These are phyloP conservation scores for Sebastes elongatus DNA, from an alignment of 2,797 vertebrate species.

Conservation along the genomic window DNA sequence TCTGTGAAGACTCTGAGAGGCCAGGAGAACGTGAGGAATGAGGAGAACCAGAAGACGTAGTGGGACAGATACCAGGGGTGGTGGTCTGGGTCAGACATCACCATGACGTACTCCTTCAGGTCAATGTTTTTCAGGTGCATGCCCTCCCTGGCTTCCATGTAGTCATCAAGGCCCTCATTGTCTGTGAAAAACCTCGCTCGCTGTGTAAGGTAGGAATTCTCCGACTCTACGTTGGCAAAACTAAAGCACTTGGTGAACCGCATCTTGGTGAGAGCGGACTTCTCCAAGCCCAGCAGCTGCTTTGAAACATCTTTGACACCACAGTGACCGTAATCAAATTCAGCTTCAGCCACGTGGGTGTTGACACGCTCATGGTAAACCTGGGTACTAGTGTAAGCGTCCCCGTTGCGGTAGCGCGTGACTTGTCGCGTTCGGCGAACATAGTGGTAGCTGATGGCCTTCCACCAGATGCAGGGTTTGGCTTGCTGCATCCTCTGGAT, in stretches of 20 bases:
- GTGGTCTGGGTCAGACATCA: slow-evolving; percentile 77
- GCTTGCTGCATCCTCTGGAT: slow-evolving; percentile 91
- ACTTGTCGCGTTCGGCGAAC: slow-evolving; percentile 92
- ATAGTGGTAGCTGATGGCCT: slow-evolving; percentile 95
- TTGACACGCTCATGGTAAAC: slow-evolving; percentile 93
- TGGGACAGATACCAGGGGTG: slow-evolving; percentile 84
- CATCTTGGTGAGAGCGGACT: slow-evolving; percentile 79
- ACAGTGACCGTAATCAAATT: slow-evolving; percentile 90
- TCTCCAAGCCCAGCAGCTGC: slow-evolving; percentile 90
- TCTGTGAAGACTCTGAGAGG: slow-evolving; percentile 83
- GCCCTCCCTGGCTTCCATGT: slow-evolving; percentile 84
- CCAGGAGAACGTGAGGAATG: slow-evolving; percentile 84
- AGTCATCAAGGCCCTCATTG: slow-evolving; percentile 85
- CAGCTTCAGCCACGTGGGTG: slow-evolving; percentile 92
- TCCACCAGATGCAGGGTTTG: slow-evolving; percentile 95
- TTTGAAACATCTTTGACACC: slow-evolving; percentile 93
- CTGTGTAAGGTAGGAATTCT: slow-evolving; percentile 84
- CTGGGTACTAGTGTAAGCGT: slow-evolving; percentile 92
- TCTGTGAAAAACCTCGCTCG: slow-evolving; percentile 83
- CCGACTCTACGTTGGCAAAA: slow-evolving; percentile 83
- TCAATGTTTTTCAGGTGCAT: slow-evolving; percentile 84
- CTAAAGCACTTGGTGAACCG: slow-evolving; percentile 86
- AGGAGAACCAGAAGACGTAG: slow-evolving; percentile 81
- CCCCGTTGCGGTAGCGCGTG: slow-evolving; percentile 92
- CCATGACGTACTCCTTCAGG: slow-evolving; percentile 82